Evolutionary conservation across 2,113 vertebrate species (phyloP).

Genomic region (Mormyrus iriodes): DNA sequence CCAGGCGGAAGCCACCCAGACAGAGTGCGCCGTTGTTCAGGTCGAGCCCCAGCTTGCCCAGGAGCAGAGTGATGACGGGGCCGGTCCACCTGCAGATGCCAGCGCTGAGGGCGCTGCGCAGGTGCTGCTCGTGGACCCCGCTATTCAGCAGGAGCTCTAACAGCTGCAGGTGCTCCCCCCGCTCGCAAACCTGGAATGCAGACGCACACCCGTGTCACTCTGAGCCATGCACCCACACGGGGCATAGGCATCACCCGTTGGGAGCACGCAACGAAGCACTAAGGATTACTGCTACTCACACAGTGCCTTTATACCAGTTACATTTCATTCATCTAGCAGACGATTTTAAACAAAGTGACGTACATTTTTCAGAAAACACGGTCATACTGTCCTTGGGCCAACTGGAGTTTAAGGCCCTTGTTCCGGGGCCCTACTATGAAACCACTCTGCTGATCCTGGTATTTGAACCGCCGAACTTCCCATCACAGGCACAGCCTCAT

Average conservation of each 20-base stretch:
- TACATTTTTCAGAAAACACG: not conserved
- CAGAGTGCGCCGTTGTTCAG: conserved; percentile 79
- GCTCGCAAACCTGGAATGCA: conserved; percentile 64
- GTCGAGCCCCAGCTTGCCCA: conserved; percentile 81
- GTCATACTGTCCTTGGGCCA: not conserved
- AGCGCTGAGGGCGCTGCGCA: conserved; percentile 70
- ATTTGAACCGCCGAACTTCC: not conserved
- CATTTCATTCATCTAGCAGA: not conserved
- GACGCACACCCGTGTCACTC: not conserved
- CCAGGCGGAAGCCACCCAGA: conserved; percentile 82
- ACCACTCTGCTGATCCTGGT: not conserved
- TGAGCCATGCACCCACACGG: not conserved
- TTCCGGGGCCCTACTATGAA: not conserved
- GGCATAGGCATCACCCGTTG: not conserved
- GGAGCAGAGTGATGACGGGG: conserved; percentile 70
- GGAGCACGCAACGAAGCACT: not conserved
- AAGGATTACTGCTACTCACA: not conserved
- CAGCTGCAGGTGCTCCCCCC: conserved; percentile 72
- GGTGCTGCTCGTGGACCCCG: conserved; percentile 79
- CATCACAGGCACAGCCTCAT: not conserved
- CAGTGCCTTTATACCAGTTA: not conserved
- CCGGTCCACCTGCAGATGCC: conserved; percentile 75
- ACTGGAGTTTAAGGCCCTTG: not conserved
- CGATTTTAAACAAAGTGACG: not conserved
- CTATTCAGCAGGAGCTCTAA: conserved; percentile 76